Conservation (phyloP, 2,888 invertebrate genomes). For the Nycteola revayana region DNA sequence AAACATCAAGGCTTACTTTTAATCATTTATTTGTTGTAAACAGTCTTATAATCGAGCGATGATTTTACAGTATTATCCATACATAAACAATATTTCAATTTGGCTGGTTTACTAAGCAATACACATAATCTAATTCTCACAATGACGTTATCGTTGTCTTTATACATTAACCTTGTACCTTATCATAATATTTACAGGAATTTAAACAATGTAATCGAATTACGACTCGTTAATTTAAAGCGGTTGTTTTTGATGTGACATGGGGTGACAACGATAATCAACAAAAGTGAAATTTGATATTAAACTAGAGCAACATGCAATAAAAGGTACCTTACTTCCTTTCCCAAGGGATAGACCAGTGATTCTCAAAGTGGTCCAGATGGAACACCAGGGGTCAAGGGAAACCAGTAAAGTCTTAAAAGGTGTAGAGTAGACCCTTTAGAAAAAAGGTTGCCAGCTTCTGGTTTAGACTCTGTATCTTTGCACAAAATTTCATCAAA, state of each 20-base stretch:
- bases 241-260: constrained; percentile 16
- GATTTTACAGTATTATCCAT: constrained; percentile 57
- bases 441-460: no score
- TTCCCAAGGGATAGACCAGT: no score
- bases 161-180: constrained; percentile 51
- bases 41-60: constrained; percentile 79
- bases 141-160: constrained; percentile 57
- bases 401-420: no score
- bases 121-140: constrained; percentile 58
- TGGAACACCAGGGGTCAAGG: no score
- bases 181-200: constrained; percentile 67
- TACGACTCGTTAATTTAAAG: constrained; percentile 48
- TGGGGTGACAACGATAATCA: no score
- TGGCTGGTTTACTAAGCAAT: constrained; percentile 73
- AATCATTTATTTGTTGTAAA: constrained; percentile 71
- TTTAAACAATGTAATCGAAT: constrained; percentile 69
- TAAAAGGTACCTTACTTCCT: no score
- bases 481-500: no score
- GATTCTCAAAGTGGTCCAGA: no score
- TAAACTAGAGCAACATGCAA: no score
- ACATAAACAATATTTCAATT: constrained; percentile 69
- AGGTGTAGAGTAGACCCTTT: no score
- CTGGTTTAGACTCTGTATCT: no score
- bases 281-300: no score
- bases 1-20: constrained; percentile 12